A percentile compares a stretch with the other conserved stretches of the same genome.
phyloP scores from a whole-genome alignment of 2,888 invertebrate genomes.

The Fissipunctia ypsillon region DNA sequence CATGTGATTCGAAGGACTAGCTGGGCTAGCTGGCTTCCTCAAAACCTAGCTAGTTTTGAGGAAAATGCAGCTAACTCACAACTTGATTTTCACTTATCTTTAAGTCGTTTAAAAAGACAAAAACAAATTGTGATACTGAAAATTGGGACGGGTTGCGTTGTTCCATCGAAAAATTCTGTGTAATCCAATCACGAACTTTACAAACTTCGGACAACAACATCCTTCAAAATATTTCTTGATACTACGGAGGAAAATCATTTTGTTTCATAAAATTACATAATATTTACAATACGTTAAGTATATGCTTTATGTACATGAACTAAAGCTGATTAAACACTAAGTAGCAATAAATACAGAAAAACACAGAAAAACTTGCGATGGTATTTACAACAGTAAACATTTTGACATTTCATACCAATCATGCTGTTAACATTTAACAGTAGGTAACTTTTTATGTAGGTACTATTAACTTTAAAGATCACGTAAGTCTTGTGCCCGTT shows the following conservation, averaged over 20 bases:
- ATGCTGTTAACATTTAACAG: constrained; percentile 29
- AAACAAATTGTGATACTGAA: neutral
- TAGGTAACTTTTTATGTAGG: constrained; percentile 8
- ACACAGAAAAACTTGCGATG: neutral
- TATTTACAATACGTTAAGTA: neutral
- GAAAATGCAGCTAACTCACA: neutral
- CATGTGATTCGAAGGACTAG: neutral
- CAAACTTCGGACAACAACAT: constrained; percentile 24
- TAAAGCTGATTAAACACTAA: neutral
- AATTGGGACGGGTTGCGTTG: neutral
- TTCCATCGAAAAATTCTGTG: constrained; percentile 8
- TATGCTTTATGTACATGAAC: neutral
- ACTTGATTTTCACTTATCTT: neutral
- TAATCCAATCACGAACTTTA: constrained; percentile 38
- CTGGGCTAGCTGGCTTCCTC: no score
- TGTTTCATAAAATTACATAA: constrained; percentile 13
- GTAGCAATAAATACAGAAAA: no score
- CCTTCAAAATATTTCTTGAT: constrained; percentile 10
- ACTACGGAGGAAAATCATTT: constrained; percentile 9
- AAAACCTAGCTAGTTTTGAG: no score
- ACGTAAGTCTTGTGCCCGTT: neutral
- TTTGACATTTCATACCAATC: constrained; percentile 35
- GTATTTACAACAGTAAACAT: constrained; percentile 33
- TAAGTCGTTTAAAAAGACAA: neutral
- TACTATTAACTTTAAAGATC: constrained; percentile 28